Evolutionary conservation across 2,113 vertebrate species (phyloP), one percentile per base, ranked within the genome.

Genomic region (Mesembrinibis cayennensis): DNA sequence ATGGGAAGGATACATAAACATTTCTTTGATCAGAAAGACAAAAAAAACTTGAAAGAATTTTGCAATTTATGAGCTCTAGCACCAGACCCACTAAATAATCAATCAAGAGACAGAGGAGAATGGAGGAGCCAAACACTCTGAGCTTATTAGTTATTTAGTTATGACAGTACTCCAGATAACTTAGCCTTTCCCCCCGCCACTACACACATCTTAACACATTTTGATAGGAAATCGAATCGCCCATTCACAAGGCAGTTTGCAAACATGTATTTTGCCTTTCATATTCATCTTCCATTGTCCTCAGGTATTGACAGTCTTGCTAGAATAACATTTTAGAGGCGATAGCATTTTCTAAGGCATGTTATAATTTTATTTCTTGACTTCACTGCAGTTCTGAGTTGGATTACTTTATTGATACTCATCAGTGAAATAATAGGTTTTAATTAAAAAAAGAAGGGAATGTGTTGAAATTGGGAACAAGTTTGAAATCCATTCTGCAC

Each of bases 21-120:
- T 71, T 95, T 94, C 62, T 87, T 95, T 94, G 85, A 92, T 94
- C 74, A 93, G 71, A 95, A 95, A 79, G 45, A 83, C 40, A 61
- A 66, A 92, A 97, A 89, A 69, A 61, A 44, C 36, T 92, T 92
- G 69, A 82, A 92, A 90, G 70, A 90, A 87, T 94, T 90, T 89
- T 96, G 40, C 86, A 93, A 94, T 91, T 66, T 92, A 59, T 91
- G 61, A 89, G 45, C 40, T 89, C 15, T 50, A 89, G 74, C 34
- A 87, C 34, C 58, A 90, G 42, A 67, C 25, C 50, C 22, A 44
- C 65, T 90, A 89, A 91, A 84, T 79, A 91, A 83, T 78, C 88
- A 79, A 22, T 77, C 44, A 79, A 56, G 67, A 88, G 38, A 49
- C 25, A 61, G 80, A 78, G 32, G 18, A 70, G 62, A 89, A 32